Evolutionary conservation across 2,113 vertebrate species (phyloP).

Genomic region (Sula dactylatra): DNA sequence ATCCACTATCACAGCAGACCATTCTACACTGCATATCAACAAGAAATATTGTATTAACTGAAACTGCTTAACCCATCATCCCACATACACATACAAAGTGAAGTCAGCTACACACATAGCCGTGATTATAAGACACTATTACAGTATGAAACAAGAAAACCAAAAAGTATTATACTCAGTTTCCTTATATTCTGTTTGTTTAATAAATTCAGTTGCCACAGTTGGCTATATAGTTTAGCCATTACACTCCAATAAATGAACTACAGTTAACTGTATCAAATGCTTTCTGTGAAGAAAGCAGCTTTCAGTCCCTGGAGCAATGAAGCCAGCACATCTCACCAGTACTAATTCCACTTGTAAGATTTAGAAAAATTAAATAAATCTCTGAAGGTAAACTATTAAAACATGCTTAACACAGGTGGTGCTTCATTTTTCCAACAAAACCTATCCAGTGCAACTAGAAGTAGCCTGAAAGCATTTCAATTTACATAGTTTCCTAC

Average conservation of each 20-base stretch:
- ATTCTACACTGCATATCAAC: constrained; percentile 79
- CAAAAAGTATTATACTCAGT: too few relatives aligned
- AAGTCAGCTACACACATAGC: not conserved
- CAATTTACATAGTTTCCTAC: not conserved
- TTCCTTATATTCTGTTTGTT: not conserved
- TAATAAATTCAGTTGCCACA: not conserved
- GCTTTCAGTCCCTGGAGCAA: not conserved
- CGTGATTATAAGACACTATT: not conserved
- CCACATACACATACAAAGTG: not conserved
- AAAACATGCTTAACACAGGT: not conserved
- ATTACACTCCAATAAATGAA: too few relatives aligned
- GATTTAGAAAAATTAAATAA: not conserved
- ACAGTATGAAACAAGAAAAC: too few relatives aligned
- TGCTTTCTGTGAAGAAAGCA: not conserved
- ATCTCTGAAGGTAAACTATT: not conserved
- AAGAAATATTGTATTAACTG: not conserved
- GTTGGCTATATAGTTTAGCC: too few relatives aligned
- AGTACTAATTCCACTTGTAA: not conserved
- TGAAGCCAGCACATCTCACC: not conserved
- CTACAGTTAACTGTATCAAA: not conserved
- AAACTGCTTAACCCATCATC: not conserved
- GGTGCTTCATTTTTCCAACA: not conserved
- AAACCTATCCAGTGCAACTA: not conserved
- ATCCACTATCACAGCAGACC: constrained; percentile 92
- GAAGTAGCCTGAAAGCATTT: not conserved